Evolutionary conservation across 2,113 vertebrate species (phyloP), one percentile per base, ranked within the genome.

Genomic region (Chaetura pelagica): DNA sequence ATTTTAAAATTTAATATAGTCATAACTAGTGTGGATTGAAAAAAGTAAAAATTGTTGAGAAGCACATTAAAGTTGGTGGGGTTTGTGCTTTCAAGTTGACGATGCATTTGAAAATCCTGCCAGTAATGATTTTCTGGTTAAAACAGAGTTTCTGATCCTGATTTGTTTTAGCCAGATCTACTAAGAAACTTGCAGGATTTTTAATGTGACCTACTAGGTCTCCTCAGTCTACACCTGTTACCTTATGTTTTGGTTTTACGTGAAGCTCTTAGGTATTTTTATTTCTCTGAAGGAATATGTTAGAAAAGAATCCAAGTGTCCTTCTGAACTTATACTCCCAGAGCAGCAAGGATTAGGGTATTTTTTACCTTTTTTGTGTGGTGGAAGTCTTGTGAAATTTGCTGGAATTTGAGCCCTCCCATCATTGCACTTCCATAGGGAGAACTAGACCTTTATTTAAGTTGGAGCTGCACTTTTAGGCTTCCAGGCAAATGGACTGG

Each of bases 371-470:
- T 72, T 85, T 71, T 42, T 17, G 46, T 85, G 59, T 57, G 59
- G 59, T 57, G 59, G 44, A 95, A 91, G 61, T 76, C 30, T 89
- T 86, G 24, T 90, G 40, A 94, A 80, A 79, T 76, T 78, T 89
- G 52, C 29, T 89, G 71, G n/a, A 84, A 68, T 94, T 90, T 67
- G 71, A 87, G 34, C 54, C 29, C 29, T 73, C 23, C 17, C 62
- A 5, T 80, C 34, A 84, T 88, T 67, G 52, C 21, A 22, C 38
- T 84, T 86, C 29, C 3, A 15, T 4, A 38, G 27, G 32, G 29
- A 75, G 10, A 51, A 92, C 21, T 5, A 77, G 61, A 59, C 55
- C 57, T 93, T 81, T 84, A 72, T 71, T 71, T 74, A 35, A 86
- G 19, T 82, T 90, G 44, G 6, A 88, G 72, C 27, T 90, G 63